Evolutionary conservation across 2,797 vertebrate genomes (phyloP).

Genomic region (Chelmon rostratus): DNA sequence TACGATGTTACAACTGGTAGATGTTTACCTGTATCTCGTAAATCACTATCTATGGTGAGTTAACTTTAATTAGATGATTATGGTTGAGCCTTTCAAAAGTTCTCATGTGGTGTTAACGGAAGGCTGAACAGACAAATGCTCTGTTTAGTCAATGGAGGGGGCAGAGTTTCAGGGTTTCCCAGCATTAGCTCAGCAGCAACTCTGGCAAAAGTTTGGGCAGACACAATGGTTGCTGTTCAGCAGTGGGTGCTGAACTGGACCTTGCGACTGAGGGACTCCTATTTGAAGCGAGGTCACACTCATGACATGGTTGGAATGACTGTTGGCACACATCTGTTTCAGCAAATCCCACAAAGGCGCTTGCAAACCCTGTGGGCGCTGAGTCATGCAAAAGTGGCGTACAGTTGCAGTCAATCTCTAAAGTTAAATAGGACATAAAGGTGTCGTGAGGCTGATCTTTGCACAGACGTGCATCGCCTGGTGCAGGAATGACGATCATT

Average conservation of each 20-base stretch:
- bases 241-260: slow-evolving; percentile 77
- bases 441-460: slow-evolving; percentile 56
- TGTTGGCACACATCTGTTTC: slow-evolving; percentile 53
- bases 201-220: slow-evolving; percentile 59
- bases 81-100: slow-evolving; percentile 38
- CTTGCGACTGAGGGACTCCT: slow-evolving; percentile 35
- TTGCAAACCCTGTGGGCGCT: slow-evolving; percentile 20
- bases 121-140: slow-evolving; percentile 68
- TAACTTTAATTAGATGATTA: slow-evolving; percentile 62
- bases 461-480: slow-evolving; percentile 54
- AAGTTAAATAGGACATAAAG: slow-evolving; percentile 54
- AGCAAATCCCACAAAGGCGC: slow-evolving; percentile 47
- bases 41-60: slow-evolving; percentile 54
- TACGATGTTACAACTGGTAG: slow-evolving; percentile 24
- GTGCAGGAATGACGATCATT: slow-evolving; percentile 46
- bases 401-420: slow-evolving; percentile 35
- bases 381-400: slow-evolving; percentile 43
- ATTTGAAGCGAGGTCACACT: slow-evolving; percentile 53
- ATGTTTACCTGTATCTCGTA: slow-evolving; percentile 57
- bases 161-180: slow-evolving; percentile 69
- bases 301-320: slow-evolving; percentile 46
- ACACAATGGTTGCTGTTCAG: slow-evolving; percentile 80
- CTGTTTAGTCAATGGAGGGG: slow-evolving; percentile 60
- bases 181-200: slow-evolving; percentile 67
- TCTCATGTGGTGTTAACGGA: slow-evolving; percentile 59